Evolutionary conservation across 2,113 vertebrate genomes (phyloP).

Genomic region (Dipodomys stephensi): DNA sequence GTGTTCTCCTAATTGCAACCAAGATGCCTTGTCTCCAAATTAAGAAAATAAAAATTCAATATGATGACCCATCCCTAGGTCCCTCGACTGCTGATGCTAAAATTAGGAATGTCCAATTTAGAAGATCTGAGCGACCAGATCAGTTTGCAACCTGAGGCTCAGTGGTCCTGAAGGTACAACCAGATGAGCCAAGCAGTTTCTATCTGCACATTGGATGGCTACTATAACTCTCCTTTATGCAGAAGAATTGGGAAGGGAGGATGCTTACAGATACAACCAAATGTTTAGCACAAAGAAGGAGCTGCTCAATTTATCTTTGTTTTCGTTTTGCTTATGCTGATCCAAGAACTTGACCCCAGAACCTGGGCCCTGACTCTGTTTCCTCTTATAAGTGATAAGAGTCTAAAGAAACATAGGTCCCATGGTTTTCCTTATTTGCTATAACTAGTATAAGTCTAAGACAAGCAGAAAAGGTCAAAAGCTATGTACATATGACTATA

Average conservation of each 20-base stretch:
- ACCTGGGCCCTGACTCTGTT: too few species aligned
- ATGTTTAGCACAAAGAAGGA: background rate
- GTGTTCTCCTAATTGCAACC: slow-evolving; percentile 33
- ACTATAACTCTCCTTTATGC: background rate
- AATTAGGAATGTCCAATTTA: slow-evolving; percentile 54
- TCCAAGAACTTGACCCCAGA: too few species aligned
- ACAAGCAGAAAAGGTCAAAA: too few species aligned
- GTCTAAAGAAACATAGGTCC: too few species aligned
- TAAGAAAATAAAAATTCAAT: slow-evolving; percentile 51
- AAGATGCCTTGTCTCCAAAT: slow-evolving; percentile 39
- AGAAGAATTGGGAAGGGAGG: background rate
- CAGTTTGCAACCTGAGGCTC: slow-evolving; percentile 13
- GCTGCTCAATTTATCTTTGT: background rate
- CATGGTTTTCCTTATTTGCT: too few species aligned
- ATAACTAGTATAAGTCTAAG: too few species aligned
- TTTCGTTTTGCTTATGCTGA: too few species aligned
- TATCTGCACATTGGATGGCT: background rate
- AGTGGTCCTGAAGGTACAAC: background rate
- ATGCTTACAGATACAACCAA: background rate
- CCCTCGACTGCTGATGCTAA: slow-evolving; percentile 53
- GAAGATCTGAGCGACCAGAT: slow-evolving; percentile 19
- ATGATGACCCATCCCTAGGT: slow-evolving; percentile 37
- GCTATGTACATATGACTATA: too few species aligned
- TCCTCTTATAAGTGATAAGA: too few species aligned
- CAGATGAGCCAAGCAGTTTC: background rate